These are phyloP conservation scores for Uromys caudimaculatus DNA, from an alignment of 2,797 vertebrate genomes.

Conservation along the genomic window DNA sequence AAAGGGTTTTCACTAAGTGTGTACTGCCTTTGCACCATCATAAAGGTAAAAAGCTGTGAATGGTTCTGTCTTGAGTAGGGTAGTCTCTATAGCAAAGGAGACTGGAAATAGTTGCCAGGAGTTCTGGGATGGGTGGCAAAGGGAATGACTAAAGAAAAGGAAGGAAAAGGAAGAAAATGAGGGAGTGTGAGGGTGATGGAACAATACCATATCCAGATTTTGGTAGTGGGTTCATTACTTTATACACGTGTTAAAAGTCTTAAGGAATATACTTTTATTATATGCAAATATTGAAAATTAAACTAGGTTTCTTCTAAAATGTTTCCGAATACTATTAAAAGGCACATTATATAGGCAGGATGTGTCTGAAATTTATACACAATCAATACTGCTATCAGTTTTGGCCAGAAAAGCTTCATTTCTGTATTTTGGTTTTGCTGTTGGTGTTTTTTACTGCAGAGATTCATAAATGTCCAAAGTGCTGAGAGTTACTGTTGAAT, in stretches of 20 bases:
- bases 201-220: neutral
- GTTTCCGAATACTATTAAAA: conserved; percentile 22
- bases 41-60: neutral
- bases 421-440: neutral
- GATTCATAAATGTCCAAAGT: neutral
- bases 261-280: neutral
- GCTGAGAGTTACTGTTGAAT: neutral
- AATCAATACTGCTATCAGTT: neutral
- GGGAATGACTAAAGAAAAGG: neutral
- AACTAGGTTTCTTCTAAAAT: conserved; percentile 24
- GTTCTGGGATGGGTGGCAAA: neutral
- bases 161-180: neutral
- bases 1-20: neutral
- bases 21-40: neutral
- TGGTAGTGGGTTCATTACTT: neutral
- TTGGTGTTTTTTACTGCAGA: neutral
- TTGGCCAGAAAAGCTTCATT: neutral
- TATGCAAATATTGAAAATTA: conserved; percentile 17
- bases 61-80: neutral
- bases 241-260: neutral
- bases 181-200: neutral
- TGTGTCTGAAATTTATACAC: neutral
- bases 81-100: neutral
- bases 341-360: neutral
- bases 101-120: neutral